Conservation (phyloP, 2,113 vertebrate genomes). For the Tor tambroides region DNA sequence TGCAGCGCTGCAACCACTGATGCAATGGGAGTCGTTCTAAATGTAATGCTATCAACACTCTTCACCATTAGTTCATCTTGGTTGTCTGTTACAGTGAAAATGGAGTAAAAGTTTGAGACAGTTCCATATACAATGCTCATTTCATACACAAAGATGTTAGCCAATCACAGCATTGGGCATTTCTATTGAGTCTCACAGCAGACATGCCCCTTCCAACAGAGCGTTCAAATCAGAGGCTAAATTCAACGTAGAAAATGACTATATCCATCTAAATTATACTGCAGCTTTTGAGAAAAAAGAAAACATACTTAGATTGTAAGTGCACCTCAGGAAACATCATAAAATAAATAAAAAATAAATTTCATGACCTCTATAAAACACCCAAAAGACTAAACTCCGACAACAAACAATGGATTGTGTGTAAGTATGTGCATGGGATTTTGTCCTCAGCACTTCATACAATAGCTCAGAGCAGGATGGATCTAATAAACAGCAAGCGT, state of each 20-base stretch:
- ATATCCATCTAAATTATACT: background rate
- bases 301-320: no score
- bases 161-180: no score
- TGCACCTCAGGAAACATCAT: background rate
- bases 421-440: background rate
- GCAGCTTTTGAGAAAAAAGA: background rate
- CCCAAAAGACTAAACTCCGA: background rate
- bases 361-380: background rate
- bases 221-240: background rate
- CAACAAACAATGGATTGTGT: background rate
- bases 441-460: background rate
- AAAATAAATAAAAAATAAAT: no score
- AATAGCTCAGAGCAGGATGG: background rate
- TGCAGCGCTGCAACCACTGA: no score
- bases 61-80: no score
- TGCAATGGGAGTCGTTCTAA: no score
- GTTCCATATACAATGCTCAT: no score
- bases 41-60: no score
- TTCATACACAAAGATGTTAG: no score
- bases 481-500: background rate
- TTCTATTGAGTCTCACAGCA: no score
- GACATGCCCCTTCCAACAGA: background rate
- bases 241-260: background rate
- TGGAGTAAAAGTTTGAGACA: no score
- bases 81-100: no score